Evolutionary conservation across 2,113 vertebrate species (phyloP).

Genomic region (Nothoprocta perdicaria): DNA sequence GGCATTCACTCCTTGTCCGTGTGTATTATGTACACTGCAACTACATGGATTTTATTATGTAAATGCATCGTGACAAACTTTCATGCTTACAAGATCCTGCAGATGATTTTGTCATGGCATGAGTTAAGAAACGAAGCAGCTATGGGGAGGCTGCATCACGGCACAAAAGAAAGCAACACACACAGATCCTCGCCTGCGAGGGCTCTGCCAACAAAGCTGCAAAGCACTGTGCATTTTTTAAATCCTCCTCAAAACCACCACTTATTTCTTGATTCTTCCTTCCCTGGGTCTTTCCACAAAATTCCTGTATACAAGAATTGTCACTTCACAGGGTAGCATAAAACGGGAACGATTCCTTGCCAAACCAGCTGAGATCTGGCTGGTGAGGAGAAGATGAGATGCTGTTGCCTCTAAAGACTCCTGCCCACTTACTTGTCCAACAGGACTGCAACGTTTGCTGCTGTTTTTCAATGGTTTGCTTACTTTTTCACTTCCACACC

Average conservation of each 20-base stretch:
- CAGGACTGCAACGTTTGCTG: not conserved
- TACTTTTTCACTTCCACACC: not conserved
- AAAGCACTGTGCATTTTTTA: not conserved
- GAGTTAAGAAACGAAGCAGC: not conserved
- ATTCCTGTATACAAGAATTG: not conserved
- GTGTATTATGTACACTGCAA: not conserved
- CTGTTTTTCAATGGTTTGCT: constrained; percentile 1
- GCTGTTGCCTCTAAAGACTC: not conserved
- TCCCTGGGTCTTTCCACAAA: not conserved
- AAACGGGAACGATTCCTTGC: not conserved
- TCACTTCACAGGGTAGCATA: not conserved
- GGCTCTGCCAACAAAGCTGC: not conserved
- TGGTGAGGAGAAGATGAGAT: not conserved
- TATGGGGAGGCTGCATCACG: not conserved
- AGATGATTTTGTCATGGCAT: constrained; percentile 17
- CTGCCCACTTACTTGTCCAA: not conserved
- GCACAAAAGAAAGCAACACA: constrained; percentile 3
- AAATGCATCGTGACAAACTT: constrained; percentile 14
- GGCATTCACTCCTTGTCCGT: constrained; percentile 54
- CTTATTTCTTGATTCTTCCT: not conserved
- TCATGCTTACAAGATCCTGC: not conserved
- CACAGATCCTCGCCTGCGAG: not conserved
- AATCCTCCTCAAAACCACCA: not conserved
- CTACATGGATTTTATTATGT: not conserved
- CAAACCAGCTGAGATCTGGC: not conserved